Evolutionary conservation across 2,888 invertebrate species (phyloP).

Genomic region (Iphiclides podalirius): DNA sequence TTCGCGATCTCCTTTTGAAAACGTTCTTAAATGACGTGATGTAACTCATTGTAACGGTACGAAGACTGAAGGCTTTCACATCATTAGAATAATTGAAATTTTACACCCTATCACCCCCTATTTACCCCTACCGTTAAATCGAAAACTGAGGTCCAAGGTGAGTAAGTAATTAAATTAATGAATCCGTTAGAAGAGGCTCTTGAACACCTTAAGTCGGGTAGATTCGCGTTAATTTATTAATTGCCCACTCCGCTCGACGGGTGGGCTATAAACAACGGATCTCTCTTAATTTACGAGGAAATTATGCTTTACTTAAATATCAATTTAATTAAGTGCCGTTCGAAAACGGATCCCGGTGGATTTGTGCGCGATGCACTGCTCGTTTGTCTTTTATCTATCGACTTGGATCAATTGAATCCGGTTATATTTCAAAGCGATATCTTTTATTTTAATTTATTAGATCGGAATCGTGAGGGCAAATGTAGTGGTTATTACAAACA

Average conservation of each 20-base stretch:
- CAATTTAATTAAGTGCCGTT: constrained; percentile 79
- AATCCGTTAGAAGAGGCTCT: constrained; percentile 60
- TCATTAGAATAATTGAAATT: constrained; percentile 12
- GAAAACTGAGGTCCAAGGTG: constrained; percentile 32
- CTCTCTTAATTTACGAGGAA: constrained; percentile 78
- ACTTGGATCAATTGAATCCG: constrained; percentile 33
- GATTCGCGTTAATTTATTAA: constrained; percentile 78
- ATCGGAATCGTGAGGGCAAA: no score
- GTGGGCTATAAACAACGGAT: constrained; percentile 72
- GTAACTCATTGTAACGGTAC: no score
- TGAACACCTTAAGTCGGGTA: constrained; percentile 67
- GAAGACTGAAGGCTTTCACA: background rate
- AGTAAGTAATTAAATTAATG: constrained; percentile 68
- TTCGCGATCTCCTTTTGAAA: no score
- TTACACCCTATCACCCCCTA: constrained; percentile 1
- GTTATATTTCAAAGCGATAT: background rate
- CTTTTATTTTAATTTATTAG: background rate
- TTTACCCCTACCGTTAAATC: constrained; percentile 26
- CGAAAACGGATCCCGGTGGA: constrained; percentile 58
- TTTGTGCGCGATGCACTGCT: constrained; percentile 48
- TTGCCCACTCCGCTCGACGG: constrained; percentile 64
- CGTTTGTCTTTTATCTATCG: constrained; percentile 70
- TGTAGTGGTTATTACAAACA: no score
- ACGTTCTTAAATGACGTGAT: no score
- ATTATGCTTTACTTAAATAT: constrained; percentile 80